Evolutionary conservation across 2,797 vertebrate species (phyloP).

Genomic region (Hirundo rustica): DNA sequence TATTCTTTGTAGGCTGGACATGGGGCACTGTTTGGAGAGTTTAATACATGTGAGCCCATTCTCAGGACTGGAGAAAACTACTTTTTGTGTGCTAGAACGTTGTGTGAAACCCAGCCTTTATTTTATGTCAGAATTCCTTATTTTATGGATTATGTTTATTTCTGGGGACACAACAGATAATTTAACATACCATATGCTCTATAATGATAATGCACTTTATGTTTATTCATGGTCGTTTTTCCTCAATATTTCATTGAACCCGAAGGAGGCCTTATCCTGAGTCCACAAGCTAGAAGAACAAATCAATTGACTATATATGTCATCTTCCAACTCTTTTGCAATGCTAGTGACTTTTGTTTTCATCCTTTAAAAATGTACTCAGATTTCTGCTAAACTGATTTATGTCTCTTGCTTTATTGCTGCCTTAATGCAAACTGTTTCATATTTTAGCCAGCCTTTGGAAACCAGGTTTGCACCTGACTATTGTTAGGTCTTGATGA

Average conservation of each 20-base stretch:
- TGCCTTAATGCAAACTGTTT: slow-evolving; percentile 37
- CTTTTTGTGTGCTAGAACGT: not conserved
- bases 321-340: slow-evolving; percentile 38
- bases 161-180: slow-evolving; percentile 21
- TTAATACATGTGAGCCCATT: not conserved
- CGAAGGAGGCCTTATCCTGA: slow-evolving; percentile 30
- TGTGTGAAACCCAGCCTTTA: not conserved
- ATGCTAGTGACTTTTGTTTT: slow-evolving; percentile 40
- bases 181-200: slow-evolving; percentile 40
- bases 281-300: slow-evolving; percentile 41
- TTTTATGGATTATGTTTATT: slow-evolving; percentile 48
- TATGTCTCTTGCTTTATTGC: slow-evolving; percentile 22
- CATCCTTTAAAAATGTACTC: slow-evolving; percentile 25
- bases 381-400: slow-evolving; percentile 56
- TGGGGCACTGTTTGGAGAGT: not conserved
- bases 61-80: not conserved
- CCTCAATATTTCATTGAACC: slow-evolving; percentile 48
- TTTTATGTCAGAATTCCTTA: slow-evolving; percentile 2
- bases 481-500: slow-evolving; percentile 5
- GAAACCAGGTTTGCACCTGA: slow-evolving; percentile 31
- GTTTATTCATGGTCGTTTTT: slow-evolving; percentile 27
- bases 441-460: slow-evolving; percentile 30
- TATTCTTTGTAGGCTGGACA: not conserved
- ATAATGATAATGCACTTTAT: slow-evolving; percentile 50
- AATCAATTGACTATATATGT: slow-evolving; percentile 51